Evolutionary conservation across 2,888 invertebrate genomes (phyloP), one percentile per base, ranked within the genome.

Genomic region (Petrolisthes cinctipes): DNA sequence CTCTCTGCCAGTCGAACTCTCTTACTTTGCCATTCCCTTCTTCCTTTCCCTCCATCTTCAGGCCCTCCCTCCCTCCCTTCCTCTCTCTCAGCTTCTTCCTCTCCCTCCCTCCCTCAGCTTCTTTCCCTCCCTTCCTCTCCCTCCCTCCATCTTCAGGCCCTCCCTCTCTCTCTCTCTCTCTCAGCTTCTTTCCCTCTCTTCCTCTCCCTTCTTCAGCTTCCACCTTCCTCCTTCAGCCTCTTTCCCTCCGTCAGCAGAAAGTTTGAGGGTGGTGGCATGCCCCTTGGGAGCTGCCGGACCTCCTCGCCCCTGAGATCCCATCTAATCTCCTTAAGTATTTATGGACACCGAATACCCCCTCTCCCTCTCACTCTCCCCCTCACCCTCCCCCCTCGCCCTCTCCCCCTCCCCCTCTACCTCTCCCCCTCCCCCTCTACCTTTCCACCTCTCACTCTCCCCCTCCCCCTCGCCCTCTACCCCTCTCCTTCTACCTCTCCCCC

Each of bases 241-340:
- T 68, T 61, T 56, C 76, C 78, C 66, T 66, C 66, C 78, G 79
- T 84, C 84, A 84, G 78, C 83, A 79, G 78, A 79, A 37, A 84
- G 53, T 84, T 84, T 37, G 75, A 79, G 84, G 56, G 79, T 78
- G 66, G 66, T n/a, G 66, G 14, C 37, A 2, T 37, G 66, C 68
- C 84, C 82, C 86, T 73, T 66, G 75, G 68, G 86, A 78, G 82
- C 80, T 51, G 51, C 56, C n/a, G 81, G 86, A 82, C 73, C 71
- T 86, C 86, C 81, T 68, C 78, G 86, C 86, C 86, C 82, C 81
- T 81, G 81, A 86, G 86, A 86, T 82, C 86, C 86, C 86, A 86
- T 86, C 86, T 86, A 86, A 86, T 86, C 86, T 86, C 82, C 81
- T 86, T 86, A 86, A 86, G 86, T 86, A 86, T 86, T 86, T 86